These are phyloP conservation scores for Delia radicum DNA, from an alignment of 1,140 invertebrate genomes.

Conservation along the genomic window DNA sequence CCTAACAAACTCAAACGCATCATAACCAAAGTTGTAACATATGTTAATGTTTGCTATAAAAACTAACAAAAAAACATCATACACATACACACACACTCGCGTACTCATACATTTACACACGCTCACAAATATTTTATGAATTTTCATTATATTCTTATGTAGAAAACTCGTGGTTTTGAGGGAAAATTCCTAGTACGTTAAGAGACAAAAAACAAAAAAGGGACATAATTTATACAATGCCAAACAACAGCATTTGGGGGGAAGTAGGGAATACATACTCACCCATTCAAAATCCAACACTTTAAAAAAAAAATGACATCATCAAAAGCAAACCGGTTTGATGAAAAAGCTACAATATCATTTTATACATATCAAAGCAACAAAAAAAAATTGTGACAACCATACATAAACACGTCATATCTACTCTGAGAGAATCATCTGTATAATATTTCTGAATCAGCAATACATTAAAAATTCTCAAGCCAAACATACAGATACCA, in stretches of 20 bases:
- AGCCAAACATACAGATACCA: too few species aligned
- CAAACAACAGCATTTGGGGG: background rate
- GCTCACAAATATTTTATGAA: background rate
- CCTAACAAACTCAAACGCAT: background rate
- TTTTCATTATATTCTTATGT: background rate
- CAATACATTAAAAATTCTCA: too few species aligned
- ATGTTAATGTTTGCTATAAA: background rate
- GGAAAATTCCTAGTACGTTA: background rate
- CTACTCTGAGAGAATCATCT: too few species aligned
- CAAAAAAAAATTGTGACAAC: constrained; percentile 1
- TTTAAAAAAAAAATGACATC: too few species aligned
- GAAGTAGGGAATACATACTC: background rate
- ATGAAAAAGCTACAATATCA: too few species aligned
- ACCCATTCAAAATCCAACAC: background rate
- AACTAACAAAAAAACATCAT: background rate
- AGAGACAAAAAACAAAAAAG: background rate
- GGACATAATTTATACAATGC: constrained; percentile 1
- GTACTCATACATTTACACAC: background rate
- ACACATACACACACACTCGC: background rate
- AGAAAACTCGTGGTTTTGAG: background rate
- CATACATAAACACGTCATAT: too few species aligned
- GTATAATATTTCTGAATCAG: too few species aligned
- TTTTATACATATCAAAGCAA: too few species aligned
- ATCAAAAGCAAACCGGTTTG: too few species aligned
- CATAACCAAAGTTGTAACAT: background rate